Base-by-base conservation (phyloP, 2,888 invertebrate genomes). In the Caenorhabditis zanzibari region DNA sequence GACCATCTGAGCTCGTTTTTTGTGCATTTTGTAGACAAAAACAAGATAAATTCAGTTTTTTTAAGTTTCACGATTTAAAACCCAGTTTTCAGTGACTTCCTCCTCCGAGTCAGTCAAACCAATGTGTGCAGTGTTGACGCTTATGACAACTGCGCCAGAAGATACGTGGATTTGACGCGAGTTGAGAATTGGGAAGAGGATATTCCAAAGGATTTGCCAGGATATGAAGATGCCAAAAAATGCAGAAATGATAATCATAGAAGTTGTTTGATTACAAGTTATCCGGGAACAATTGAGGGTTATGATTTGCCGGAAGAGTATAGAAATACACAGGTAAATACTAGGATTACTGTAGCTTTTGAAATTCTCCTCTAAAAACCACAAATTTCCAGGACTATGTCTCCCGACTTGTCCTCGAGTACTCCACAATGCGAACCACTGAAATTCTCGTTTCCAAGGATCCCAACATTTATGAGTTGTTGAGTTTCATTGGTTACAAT, bases 401-500 rank as follows among this genome's bases (percentile, higher is more conserved):
- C 0, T 88, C 91, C 14, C 75, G 90, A 3, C 69, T 91, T 12
- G 81, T 88, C n/a, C 63, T 90, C 16, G 86, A 88, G 47, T 91
- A 89, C 58, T 82, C 83, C 28, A 81, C 88, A 9, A 85, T 91
- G 73, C 76, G 81, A 28, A 85, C 86, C 1, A 86, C 86, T 6
- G 90, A 91, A 59, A 85, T 86, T 22, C 52, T 88, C 4, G 76
- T 84, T 6, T 81, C 86, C 22, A 84, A 85, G 10, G 82, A 87
- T 26, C 88, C 89, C 10, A 85, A 86, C 61, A 73, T 91, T 7
- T 90, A 87, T 76, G 88, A 90, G 38, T 49, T 90, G 61, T 82
- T 91, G 24, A 86, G 85, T 38, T 86, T 82, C 56, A 77, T 90
- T 61, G 90, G 91, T 47, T 91, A 89, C 74, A 91, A 91, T 73